Evolutionary conservation across 2,113 vertebrate species (phyloP).

Genomic region (Indicator maculatus): DNA sequence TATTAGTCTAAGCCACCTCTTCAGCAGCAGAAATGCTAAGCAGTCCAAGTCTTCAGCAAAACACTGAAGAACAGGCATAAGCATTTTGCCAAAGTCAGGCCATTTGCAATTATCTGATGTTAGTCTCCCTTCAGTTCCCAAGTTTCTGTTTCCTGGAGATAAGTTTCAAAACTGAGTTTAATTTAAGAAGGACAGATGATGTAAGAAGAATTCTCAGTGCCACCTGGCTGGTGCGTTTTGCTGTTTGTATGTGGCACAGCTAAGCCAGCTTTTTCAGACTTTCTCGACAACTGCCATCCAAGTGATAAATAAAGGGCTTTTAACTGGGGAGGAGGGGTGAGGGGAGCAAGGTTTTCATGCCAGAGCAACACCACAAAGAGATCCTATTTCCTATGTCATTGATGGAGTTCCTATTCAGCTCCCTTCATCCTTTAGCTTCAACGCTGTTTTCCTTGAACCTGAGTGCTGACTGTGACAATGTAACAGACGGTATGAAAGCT

Average conservation of each 20-base stretch:
- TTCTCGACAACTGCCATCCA: neutral
- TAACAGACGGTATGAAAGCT: neutral
- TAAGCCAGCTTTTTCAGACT: neutral
- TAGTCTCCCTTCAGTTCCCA: neutral
- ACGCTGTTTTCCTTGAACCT: neutral
- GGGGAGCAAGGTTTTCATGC: neutral
- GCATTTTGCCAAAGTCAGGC: neutral
- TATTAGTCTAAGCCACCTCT: neutral
- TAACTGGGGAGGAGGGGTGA: neutral
- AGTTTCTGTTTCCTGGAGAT: neutral
- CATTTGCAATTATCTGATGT: neutral
- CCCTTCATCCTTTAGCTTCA: neutral
- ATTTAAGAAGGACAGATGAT: neutral
- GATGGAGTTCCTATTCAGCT: neutral
- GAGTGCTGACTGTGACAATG: neutral
- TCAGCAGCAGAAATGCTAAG: neutral
- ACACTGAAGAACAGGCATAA: neutral
- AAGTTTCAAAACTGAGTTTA: neutral
- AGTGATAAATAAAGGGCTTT: neutral
- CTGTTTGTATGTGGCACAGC: neutral
- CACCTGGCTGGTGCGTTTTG: neutral
- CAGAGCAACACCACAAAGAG: neutral
- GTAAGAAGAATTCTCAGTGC: neutral
- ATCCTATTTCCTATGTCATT: fast-evolving
- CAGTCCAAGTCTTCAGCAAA: neutral